Percentiles rank a stretch among this genome's conserved stretches.
These are phyloP conservation scores for Vombatus ursinus DNA, from an alignment of 2,113 vertebrate species.

Conservation along the genomic window DNA sequence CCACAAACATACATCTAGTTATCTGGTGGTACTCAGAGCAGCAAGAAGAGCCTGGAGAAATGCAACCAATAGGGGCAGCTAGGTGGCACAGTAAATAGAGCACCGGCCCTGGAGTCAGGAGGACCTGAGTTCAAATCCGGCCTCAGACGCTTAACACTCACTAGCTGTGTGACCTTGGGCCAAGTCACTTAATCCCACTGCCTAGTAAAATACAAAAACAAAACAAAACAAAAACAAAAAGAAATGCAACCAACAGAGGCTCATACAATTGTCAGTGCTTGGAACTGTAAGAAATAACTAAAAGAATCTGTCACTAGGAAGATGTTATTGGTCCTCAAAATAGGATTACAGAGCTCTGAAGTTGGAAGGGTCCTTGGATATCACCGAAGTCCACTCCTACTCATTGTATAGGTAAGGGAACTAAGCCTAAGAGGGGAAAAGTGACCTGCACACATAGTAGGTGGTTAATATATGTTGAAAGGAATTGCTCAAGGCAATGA, in stretches of 20 bases:
- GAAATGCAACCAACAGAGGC: neutral
- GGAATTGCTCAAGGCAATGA: neutral
- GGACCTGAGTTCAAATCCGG: too few relatives aligned
- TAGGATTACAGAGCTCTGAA: neutral
- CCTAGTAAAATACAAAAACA: too few relatives aligned
- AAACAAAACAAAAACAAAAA: too few relatives aligned
- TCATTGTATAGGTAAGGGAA: neutral
- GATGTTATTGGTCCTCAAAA: neutral
- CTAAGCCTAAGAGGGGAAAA: neutral
- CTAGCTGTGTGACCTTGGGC: too few relatives aligned
- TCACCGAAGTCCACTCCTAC: neutral
- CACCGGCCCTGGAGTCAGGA: too few relatives aligned
- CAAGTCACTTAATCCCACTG: too few relatives aligned
- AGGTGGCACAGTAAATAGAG: too few relatives aligned
- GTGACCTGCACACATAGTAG: neutral
- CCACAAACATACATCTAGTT: neutral
- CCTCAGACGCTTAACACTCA: too few relatives aligned
- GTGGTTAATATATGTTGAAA: neutral
- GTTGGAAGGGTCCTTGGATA: neutral
- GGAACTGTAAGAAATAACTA: too few relatives aligned
- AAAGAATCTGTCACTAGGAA: neutral
- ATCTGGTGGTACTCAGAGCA: neutral
- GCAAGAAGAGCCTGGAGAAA: neutral
- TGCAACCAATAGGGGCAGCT: neutral
- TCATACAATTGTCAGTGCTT: neutral